Conservation (phyloP, 2,797 vertebrate species). For the Ibycter americanus region DNA sequence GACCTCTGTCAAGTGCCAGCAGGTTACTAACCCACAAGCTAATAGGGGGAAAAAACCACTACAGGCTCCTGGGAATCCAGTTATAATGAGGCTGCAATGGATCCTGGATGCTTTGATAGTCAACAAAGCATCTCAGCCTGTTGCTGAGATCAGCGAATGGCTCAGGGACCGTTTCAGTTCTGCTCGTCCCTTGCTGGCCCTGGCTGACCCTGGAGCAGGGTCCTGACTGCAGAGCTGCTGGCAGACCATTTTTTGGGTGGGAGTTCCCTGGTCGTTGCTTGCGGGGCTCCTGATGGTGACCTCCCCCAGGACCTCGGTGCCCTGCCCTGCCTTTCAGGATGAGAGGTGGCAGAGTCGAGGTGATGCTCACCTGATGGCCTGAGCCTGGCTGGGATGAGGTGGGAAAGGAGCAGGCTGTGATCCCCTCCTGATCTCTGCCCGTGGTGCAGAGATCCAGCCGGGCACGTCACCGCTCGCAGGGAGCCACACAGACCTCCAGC, state of each 20-base stretch:
- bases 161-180: accelerated
- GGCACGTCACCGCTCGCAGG: neutral
- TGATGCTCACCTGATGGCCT: neutral
- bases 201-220: neutral
- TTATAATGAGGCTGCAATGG: neutral
- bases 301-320: neutral
- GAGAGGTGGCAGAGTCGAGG: neutral
- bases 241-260: neutral
- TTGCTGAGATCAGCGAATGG: neutral
- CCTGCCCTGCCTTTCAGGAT: neutral
- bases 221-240: neutral
- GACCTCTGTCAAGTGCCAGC: neutral
- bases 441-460: neutral
- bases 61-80: neutral
- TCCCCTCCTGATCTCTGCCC: neutral
- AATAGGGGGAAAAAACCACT: neutral
- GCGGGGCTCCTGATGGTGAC: neutral
- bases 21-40: neutral
- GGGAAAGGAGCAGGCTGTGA: accelerated
- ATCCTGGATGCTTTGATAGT: neutral
- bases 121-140: neutral
- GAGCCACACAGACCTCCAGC: neutral
- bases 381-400: neutral
- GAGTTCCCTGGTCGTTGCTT: neutral
- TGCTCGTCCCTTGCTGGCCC: neutral